Evolutionary conservation across 92 coral and sea anemone species (phyloP), one percentile per base, ranked within the genome.

Genomic region (Heteractis magnifica): DNA sequence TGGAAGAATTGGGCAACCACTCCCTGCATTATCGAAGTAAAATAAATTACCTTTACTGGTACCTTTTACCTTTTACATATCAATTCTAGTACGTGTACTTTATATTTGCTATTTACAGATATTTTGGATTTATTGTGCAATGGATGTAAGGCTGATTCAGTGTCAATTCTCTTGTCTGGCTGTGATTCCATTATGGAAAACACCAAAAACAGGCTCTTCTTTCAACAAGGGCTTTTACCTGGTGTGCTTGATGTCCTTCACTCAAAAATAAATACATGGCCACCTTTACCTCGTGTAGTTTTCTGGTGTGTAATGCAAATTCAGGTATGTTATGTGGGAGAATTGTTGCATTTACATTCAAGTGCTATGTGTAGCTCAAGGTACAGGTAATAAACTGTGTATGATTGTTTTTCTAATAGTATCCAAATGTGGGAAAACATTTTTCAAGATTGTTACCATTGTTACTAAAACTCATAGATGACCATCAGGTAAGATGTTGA

Each of bases 271-370:
- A 44, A 2, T 13, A 21, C 75, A 50, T 79, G 83, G 83, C 50
- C 75, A 15, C 75, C 83, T n/a, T 48, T 79, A 16, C 83, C 58
- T 79, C 70, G 65, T 62, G 75, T 65, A 16, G 26, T 72, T 0
- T 65, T 12, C 60, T 79, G 83, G 83, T 79, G 83, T 79, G 53
- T 49, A 44, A 62, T 72, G 52, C 59, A 65, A 49, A 55, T 79
- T 15, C 70, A 60, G 83, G 83, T 79, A 72, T 51, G 26, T 18
- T 15, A 15, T 55, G 55, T 4, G 58, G 58, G 58, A 53, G 44
- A 34, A 34, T 34, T 34, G 44, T 34, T 34, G 44, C 44, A 0
- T 34, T 34, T 34, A 34, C 44, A 34, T 34, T 34, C 44, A 34
- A 34, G 44, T 1, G 44, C 44, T 34, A 26, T 26, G 26, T 26